Evolutionary conservation across 1,140 invertebrate species (phyloP).

Genomic region (Eumaeus atala): DNA sequence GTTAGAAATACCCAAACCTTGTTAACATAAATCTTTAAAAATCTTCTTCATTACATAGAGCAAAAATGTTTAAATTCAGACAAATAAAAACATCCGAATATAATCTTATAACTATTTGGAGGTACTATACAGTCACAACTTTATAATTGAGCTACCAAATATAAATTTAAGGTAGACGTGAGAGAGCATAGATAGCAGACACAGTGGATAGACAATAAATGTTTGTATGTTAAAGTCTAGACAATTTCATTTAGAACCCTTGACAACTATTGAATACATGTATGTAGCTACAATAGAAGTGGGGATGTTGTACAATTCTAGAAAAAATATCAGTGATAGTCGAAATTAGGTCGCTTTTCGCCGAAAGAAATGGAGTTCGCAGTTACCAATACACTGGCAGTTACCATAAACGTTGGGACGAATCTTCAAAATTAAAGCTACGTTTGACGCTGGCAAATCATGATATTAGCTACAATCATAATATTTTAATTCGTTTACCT

Average conservation of each 20-base stretch:
- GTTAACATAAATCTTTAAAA: constrained; percentile 22
- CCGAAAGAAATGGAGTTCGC: too few species aligned
- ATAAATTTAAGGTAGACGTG: not conserved
- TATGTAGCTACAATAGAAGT: too few species aligned
- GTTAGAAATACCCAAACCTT: constrained; percentile 67
- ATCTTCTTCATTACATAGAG: not conserved
- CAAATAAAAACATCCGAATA: constrained; percentile 1
- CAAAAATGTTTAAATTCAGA: not conserved
- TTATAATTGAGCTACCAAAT: constrained; percentile 22
- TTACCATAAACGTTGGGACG: constrained; percentile 36
- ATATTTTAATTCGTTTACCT: not conserved
- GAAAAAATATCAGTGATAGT: too few species aligned
- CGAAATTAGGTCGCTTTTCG: too few species aligned
- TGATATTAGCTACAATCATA: not conserved
- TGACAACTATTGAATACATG: too few species aligned
- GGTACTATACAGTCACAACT: constrained; percentile 29
- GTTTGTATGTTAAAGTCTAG: not conserved
- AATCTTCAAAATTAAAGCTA: constrained; percentile 47
- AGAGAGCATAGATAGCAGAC: not conserved
- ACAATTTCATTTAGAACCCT: too few species aligned
- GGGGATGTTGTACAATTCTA: too few species aligned
- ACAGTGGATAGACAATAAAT: not conserved
- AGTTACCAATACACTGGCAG: too few species aligned
- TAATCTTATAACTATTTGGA: constrained; percentile 20
- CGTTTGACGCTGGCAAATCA: constrained; percentile 26